Base-by-base conservation (phyloP, 1,140 invertebrate genomes). In the Aphidius ervi region DNA sequence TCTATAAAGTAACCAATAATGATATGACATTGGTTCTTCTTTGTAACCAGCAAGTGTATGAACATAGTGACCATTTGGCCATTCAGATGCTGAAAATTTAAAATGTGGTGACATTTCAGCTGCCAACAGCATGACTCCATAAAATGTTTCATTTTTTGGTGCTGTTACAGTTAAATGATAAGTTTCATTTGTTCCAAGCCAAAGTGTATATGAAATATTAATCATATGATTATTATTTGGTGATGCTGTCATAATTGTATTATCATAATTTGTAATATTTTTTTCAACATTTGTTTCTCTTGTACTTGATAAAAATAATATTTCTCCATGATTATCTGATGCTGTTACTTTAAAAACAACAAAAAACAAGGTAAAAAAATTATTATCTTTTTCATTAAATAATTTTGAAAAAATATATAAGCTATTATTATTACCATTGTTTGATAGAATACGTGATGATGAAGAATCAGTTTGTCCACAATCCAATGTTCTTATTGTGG, bases 1-100 rank as follows among this genome's bases (percentile, higher is more conserved):
- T 68, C 87, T 85, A 77, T 93, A 93, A 45, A 94, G 82, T 43
- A 94, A 77, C 92, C 92, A 94, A 75, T 92, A 94, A 70, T 92
- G 88, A 75, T 93, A 93, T 23, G 88, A 90, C 84, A 91, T 87
- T 0, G 90, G 91, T 70, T 93, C 89, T 70, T 94, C 92, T 69
- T 90, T 89, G 65, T 88, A 88, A 2, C 90, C 90, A n/a, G 88
- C 88, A 47, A 94, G 78, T 5, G 91, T 93, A 75, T 94, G 91
- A 37, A 94, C 89, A 73, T 94, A 94, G 70, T 94, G 91, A 3
- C 92, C 92, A 69, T 93, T 93, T 2, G 91, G 91, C 92, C 92
- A 94, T 72, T 92, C 88, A 40, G 89, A 88, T 1, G 91, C 89
- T 58, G 87, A 85, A 70, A 91, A 92, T 68, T 88, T 69, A 49